Evolutionary conservation across 2,797 vertebrate genomes (phyloP).

Genomic region (Sebastes paucispinis): DNA sequence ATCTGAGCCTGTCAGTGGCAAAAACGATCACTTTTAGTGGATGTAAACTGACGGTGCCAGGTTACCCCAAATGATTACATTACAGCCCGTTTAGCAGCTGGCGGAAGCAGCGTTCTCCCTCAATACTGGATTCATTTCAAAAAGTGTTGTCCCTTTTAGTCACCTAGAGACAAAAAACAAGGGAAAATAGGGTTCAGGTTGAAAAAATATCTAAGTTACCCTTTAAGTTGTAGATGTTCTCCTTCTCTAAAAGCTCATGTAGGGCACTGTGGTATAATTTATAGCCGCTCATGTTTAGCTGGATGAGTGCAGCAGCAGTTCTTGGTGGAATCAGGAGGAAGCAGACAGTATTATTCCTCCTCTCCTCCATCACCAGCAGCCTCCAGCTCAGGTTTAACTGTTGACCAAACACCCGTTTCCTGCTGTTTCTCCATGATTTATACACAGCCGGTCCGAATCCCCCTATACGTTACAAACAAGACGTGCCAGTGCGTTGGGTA

Average conservation of each 20-base stretch:
- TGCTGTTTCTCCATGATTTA: constrained; percentile 62
- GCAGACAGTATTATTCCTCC: constrained; percentile 44
- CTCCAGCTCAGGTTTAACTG: constrained; percentile 54
- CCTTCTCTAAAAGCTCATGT: neutral
- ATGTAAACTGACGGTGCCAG: too few relatives aligned
- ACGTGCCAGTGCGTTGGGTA: neutral
- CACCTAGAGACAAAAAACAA: too few relatives aligned
- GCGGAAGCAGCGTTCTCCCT: too few relatives aligned
- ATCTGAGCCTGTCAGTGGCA: too few relatives aligned
- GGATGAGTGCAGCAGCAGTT: constrained; percentile 22
- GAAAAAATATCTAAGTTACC: too few relatives aligned
- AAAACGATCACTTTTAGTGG: too few relatives aligned
- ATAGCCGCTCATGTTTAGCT: constrained; percentile 25
- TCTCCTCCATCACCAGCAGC: neutral
- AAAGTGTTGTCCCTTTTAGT: too few relatives aligned
- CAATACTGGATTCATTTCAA: too few relatives aligned
- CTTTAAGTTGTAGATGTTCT: neutral
- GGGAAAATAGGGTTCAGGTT: too few relatives aligned
- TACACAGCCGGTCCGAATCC: constrained; percentile 15
- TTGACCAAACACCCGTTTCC: constrained; percentile 68
- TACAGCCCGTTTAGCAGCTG: too few relatives aligned
- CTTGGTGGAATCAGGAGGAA: constrained; percentile 53
- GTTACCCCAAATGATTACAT: too few relatives aligned
- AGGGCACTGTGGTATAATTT: constrained; percentile 36
- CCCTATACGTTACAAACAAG: constrained; percentile 54